Evolutionary conservation across 2,888 invertebrate genomes (phyloP).

Genomic region (Metellina segmentata): DNA sequence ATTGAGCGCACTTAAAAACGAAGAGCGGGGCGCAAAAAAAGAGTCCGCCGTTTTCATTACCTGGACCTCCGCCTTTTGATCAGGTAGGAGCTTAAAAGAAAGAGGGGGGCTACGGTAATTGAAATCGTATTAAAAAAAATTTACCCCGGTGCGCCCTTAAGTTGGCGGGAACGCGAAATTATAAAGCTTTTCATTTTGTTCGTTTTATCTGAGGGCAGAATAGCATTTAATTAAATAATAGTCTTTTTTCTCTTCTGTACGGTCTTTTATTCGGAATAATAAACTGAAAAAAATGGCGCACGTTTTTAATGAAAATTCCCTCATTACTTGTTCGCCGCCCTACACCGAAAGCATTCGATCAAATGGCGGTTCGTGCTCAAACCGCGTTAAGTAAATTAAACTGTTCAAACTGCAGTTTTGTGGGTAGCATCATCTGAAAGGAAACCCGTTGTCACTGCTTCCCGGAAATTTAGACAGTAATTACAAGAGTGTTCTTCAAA

Average conservation of each 20-base stretch:
- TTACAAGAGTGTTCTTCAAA: slow-evolving; percentile 6
- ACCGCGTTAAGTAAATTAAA: not conserved
- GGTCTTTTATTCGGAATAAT: slow-evolving; percentile 1
- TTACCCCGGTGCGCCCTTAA: not conserved
- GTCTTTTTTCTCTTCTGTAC: not conserved
- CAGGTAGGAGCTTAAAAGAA: slow-evolving; percentile 25
- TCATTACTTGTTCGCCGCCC: no score
- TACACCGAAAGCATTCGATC: not conserved
- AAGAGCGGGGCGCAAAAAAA: slow-evolving; percentile 11
- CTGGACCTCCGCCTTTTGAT: slow-evolving; percentile 15
- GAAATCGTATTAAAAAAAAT: slow-evolving; percentile 57
- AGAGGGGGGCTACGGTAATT: slow-evolving; percentile 42
- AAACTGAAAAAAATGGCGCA: not conserved
- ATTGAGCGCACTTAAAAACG: slow-evolving; percentile 69
- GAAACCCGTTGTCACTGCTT: not conserved
- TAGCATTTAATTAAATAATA: slow-evolving; percentile 56
- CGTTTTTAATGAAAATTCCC: slow-evolving; percentile 42
- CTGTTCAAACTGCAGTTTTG: not conserved
- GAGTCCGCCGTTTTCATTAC: slow-evolving; percentile 48
- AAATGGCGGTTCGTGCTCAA: slow-evolving; percentile 3
- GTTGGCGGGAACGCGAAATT: slow-evolving; percentile 41
- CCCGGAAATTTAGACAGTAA: slow-evolving; percentile 27
- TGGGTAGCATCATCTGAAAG: not conserved
- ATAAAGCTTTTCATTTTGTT: slow-evolving; percentile 50
- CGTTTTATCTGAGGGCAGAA: slow-evolving; percentile 18